Evolutionary conservation across 2,888 invertebrate species (phyloP).

Genomic region (Stegophylla sp.): DNA sequence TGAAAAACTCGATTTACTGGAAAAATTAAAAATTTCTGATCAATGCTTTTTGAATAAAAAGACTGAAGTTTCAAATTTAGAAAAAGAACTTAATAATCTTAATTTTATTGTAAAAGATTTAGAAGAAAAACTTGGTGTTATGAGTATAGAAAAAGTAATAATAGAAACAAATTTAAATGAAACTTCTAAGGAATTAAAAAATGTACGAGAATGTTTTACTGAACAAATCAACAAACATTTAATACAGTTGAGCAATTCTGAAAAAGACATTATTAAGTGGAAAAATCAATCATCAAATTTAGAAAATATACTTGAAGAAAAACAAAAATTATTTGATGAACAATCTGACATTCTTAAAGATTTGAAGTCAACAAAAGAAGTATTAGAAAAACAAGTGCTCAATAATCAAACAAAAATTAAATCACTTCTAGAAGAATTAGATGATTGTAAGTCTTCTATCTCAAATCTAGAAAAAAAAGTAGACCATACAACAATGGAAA

Average conservation of each 20-base stretch:
- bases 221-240: conserved; percentile 3
- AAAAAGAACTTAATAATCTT: not conserved
- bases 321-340: conserved; percentile 31
- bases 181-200: conserved; percentile 22
- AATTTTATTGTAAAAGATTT: not conserved
- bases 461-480: conserved; percentile 2
- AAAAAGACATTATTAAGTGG: conserved; percentile 11
- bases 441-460: not conserved
- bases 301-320: conserved; percentile 9
- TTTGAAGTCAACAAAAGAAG: conserved; percentile 6
- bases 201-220: not conserved
- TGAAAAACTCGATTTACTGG: conserved; percentile 1
- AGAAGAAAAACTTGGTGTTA: conserved; percentile 42
- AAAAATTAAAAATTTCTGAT: not conserved
- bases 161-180: conserved; percentile 49
- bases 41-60: conserved; percentile 22
- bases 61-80: not conserved
- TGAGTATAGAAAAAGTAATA: conserved; percentile 39
- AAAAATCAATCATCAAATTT: conserved; percentile 11
- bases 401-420: conserved; percentile 8
- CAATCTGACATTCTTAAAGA: conserved; percentile 12
- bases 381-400: conserved; percentile 30
- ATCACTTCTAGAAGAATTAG: not conserved
- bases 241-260: not conserved
- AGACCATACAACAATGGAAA: not conserved